Percentiles rank a stretch among this genome's conserved stretches.
Evolutionary conservation across 2,113 vertebrate species (phyloP).

Genomic region (Vulpes vulpes): DNA sequence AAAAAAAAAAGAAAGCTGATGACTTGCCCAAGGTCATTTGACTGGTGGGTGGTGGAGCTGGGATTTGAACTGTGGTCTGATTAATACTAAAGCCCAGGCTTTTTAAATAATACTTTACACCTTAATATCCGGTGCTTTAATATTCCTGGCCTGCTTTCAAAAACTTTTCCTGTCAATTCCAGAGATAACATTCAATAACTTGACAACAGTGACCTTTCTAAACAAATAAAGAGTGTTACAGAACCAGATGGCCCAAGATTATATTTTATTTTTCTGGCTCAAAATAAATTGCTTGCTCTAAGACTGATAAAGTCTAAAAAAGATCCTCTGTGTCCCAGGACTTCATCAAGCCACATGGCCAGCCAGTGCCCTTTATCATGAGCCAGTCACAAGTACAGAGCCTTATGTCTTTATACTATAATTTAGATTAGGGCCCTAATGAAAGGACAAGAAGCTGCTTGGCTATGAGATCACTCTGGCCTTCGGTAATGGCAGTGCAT

Average conservation of each 20-base stretch:
- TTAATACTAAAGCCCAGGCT: conserved; percentile 37
- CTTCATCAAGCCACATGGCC: conserved; percentile 60
- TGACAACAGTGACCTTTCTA: conserved; percentile 82
- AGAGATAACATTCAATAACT: conserved; percentile 80
- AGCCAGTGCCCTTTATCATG: conserved; percentile 64
- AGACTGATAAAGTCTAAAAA: conserved; percentile 74
- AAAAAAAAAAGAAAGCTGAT: background rate
- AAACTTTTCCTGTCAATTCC: conserved; percentile 75
- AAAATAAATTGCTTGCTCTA: conserved; percentile 76
- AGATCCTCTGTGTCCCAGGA: conserved; percentile 61
- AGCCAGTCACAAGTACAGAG: conserved; percentile 44
- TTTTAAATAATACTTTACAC: conserved; percentile 76
- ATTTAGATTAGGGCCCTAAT: conserved; percentile 68
- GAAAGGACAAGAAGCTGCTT: conserved; percentile 62
- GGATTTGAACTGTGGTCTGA: conserved; percentile 65
- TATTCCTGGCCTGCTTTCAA: conserved; percentile 73
- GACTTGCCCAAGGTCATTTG: conserved; percentile 43
- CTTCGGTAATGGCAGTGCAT: background rate
- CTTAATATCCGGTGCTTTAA: conserved; percentile 68
- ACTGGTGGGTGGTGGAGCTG: background rate
- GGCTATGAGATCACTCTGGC: conserved; percentile 53
- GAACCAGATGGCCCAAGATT: conserved; percentile 81
- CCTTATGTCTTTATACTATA: conserved; percentile 52
- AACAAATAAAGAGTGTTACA: conserved; percentile 79
- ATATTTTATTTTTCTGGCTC: conserved; percentile 81